Evolutionary conservation across 2,888 invertebrate species (phyloP).

Genomic region (Eristalinus aeneus): DNA sequence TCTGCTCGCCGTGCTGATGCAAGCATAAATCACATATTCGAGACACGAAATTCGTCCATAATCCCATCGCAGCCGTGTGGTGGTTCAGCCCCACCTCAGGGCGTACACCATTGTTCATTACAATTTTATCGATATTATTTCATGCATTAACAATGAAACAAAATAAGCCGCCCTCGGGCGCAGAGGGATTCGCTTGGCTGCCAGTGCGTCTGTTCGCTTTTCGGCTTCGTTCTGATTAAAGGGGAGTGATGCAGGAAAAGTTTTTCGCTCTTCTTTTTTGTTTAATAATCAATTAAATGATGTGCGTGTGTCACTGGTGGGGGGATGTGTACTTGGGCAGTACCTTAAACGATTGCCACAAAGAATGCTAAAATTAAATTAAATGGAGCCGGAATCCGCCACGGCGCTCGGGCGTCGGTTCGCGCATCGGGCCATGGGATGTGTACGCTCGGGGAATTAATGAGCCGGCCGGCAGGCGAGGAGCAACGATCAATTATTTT

Average conservation of each 20-base stretch:
- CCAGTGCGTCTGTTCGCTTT: neutral
- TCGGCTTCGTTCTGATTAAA: constrained; percentile 17
- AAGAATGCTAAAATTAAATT: constrained; percentile 53
- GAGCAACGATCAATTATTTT: constrained; percentile 53
- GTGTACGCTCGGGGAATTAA: constrained; percentile 42
- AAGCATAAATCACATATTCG: constrained; percentile 12
- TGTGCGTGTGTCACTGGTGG: neutral
- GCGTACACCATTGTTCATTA: constrained; percentile 13
- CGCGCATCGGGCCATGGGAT: constrained; percentile 8
- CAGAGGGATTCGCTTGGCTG: neutral
- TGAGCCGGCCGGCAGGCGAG: neutral
- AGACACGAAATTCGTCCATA: neutral
- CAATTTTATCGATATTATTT: constrained; percentile 41
- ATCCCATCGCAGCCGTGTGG: neutral
- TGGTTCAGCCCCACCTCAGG: neutral
- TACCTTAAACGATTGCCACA: constrained; percentile 37
- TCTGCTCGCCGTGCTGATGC: neutral
- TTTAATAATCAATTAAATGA: constrained; percentile 41
- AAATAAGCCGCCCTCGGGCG: constrained; percentile 3
- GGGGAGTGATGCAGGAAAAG: constrained; percentile 4
- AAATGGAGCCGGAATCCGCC: constrained; percentile 32
- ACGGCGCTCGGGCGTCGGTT: constrained; percentile 12
- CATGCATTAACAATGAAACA: constrained; percentile 42
- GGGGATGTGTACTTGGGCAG: neutral
- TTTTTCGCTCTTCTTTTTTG: constrained; percentile 4